Evolutionary conservation across 1,140 invertebrate species (phyloP), one percentile per base, ranked within the genome.

Genomic region (Drosophila lacteicornis): DNA sequence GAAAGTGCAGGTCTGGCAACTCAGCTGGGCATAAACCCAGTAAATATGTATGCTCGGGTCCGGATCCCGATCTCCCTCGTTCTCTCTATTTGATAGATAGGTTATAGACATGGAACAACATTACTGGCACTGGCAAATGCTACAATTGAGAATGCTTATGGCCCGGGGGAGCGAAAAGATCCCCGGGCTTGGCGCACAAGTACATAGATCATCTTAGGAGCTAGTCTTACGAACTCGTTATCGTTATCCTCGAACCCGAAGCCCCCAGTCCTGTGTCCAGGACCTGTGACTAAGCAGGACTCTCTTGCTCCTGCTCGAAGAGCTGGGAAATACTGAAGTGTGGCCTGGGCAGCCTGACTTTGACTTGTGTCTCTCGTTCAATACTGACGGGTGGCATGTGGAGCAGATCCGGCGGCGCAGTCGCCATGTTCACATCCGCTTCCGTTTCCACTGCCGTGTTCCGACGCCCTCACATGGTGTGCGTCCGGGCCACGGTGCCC

Each of bases 401-500:
- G 19, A 69, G 45, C 36, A 69, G 62, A 43, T 68, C 67, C 19
- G 67, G 63, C 3, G 27, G 25, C 40, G 25, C 19, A n/a, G n/a
- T n/a, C 15, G 61, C 13, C 57, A 42, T n/a, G 0, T 36, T 40
- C 55, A 22, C n/a, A 11, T 67, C 66, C 63, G 53, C 9, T 19
- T 67, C 66, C 63, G 53, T 6, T 19, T 12, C 45, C n/a, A 25
- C 38, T 33, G 27, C 45, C 30, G 25, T 38, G 42, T 45, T 22
- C 36, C 33, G 57, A 19, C 58, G 56, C 53, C 50, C 53, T 91
- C 73, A 92, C 91, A 92, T 92, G 50, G 91, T 92, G 62, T 91
- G 88, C 22, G 91, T 92, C 50, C 90, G 79, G 38, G 80, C 82
- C 59, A 91, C 84, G 69, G 67, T 75, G 74, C 82, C 83, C 75